Evolutionary conservation across 2,113 vertebrate species (phyloP).

Genomic region (Notothenia rossii): DNA sequence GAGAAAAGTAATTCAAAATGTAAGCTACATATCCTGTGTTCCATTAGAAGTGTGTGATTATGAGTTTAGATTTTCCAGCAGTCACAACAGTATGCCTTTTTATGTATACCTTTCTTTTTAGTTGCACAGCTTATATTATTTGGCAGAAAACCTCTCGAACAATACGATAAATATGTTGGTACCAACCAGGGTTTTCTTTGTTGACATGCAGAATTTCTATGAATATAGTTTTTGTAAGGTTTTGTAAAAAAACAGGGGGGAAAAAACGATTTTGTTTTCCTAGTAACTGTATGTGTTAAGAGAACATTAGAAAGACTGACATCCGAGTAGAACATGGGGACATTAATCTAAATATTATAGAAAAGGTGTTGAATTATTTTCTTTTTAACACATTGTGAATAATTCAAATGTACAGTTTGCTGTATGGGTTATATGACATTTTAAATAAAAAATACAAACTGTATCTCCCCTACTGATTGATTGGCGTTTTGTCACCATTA

Average conservation of each 20-base stretch:
- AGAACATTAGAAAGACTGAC: conserved; percentile 91
- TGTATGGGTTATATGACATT: conserved; percentile 99
- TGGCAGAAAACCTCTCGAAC: conserved; percentile 75
- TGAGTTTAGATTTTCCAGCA: conserved; percentile 67
- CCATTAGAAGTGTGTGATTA: conserved; percentile 71
- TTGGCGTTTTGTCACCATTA: background rate
- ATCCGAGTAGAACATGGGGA: conserved; percentile 81
- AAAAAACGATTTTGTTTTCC: conserved; percentile 88
- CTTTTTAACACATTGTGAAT: conserved; percentile 99
- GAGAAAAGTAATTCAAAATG: conserved; percentile 69
- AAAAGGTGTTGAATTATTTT: conserved; percentile 91
- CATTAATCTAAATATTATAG: conserved; percentile 74
- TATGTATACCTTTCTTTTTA: conserved; percentile 65
- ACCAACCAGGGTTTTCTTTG: conserved; percentile 91
- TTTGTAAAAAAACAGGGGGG: conserved; percentile 90
- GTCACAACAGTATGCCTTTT: conserved; percentile 64
- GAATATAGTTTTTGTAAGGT: conserved; percentile 99
- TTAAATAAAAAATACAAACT: conserved; percentile 93
- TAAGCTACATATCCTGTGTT: conserved; percentile 74
- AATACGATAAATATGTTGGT: conserved; percentile 78
- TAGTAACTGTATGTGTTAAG: conserved; percentile 95
- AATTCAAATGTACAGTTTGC: conserved; percentile 99
- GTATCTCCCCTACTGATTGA: conserved; percentile 41
- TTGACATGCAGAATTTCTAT: conserved; percentile 98
- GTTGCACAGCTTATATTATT: conserved; percentile 75